These are phyloP conservation scores for Doris montereyensis DNA, from an alignment of 2,888 invertebrate species.

Conservation along the genomic window DNA sequence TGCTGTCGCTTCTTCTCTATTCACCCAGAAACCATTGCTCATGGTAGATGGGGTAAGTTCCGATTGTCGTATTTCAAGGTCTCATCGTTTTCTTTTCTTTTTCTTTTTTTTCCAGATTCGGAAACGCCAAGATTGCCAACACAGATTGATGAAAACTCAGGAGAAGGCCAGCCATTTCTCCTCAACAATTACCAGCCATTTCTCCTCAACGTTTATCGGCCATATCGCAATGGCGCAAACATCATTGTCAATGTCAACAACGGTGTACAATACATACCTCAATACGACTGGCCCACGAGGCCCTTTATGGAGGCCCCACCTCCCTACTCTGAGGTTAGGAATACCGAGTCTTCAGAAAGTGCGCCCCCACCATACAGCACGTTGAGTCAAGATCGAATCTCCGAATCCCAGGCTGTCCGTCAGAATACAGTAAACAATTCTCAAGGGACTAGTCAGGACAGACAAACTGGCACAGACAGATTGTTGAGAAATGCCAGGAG, in stretches of 20 bases:
- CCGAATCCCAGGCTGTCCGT: too few species aligned
- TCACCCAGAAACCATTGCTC: too few species aligned
- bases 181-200: too few species aligned
- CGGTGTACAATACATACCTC: conserved; percentile 63
- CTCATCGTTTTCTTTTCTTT: not conserved
- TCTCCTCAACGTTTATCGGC: too few species aligned
- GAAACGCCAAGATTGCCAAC: conserved; percentile 25
- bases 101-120: conserved; percentile 25
- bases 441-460: too few species aligned
- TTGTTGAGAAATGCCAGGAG: too few species aligned
- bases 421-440: too few species aligned
- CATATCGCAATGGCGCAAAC: conserved; percentile 56
- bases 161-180: conserved; percentile 58
- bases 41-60: too few species aligned
- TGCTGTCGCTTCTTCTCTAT: too few species aligned
- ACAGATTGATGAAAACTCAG: conserved; percentile 21
- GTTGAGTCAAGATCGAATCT: too few species aligned
- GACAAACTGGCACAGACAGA: too few species aligned
- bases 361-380: conserved; percentile 65
- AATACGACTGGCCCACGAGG: conserved; percentile 48
- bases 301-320: conserved; percentile 56
- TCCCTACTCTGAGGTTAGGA: conserved; percentile 59
- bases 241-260: conserved; percentile 67
- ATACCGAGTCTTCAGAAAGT: conserved; percentile 43
- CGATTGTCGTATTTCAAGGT: not conserved